Conservation (phyloP, 2,888 invertebrate genomes). For the Balanococcus diminutus region DNA sequence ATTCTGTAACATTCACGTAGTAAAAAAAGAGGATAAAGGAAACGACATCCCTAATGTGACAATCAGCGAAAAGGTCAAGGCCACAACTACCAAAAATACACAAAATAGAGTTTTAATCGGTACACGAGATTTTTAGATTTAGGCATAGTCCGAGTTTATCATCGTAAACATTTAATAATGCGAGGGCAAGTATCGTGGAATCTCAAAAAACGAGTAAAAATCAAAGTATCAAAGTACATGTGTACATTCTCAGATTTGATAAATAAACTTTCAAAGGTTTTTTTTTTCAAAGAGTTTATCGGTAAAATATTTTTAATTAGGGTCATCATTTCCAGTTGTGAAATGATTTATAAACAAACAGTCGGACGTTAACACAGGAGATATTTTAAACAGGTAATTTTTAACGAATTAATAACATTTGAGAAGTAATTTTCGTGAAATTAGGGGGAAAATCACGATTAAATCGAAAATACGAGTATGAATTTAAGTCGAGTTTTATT, state of each 20-base stretch:
- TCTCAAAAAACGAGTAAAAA: neutral
- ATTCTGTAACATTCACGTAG: neutral
- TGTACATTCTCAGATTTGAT: neutral
- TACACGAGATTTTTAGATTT: neutral
- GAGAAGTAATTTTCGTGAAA: too few species aligned
- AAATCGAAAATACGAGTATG: too few species aligned
- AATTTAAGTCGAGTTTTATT: too few species aligned
- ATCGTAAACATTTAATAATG: neutral
- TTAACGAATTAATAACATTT: too few species aligned
- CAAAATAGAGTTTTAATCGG: neutral
- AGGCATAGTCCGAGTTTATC: neutral
- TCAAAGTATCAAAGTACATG: neutral
- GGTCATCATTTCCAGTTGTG: slow-evolving; percentile 24
- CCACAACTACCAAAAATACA: too few species aligned
- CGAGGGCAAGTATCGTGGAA: neutral
- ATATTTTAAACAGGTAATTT: too few species aligned
- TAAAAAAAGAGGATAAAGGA: neutral
- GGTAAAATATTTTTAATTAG: neutral
- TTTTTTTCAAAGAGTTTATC: neutral
- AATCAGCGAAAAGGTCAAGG: neutral
- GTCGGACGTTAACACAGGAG: too few species aligned
- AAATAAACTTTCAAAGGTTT: neutral
- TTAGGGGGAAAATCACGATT: too few species aligned
- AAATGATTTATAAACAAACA: neutral
- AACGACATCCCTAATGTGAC: neutral